Evolutionary conservation across 2,797 vertebrate genomes (phyloP).

Genomic region (Schizopygopsis pylzovi): DNA sequence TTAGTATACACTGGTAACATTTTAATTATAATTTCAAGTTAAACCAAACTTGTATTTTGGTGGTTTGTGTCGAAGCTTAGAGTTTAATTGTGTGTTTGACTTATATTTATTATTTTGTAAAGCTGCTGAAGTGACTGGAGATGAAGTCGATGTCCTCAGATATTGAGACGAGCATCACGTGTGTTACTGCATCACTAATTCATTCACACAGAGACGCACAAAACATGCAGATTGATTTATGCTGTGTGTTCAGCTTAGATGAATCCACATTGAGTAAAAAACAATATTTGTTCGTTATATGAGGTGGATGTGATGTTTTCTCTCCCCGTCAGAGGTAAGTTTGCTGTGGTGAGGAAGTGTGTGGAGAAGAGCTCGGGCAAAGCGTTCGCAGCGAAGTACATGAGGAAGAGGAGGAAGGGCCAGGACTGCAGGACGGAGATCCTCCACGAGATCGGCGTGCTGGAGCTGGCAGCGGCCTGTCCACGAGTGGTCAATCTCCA

Average conservation of each 20-base stretch:
- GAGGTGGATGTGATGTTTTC: not conserved
- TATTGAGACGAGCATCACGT: not conserved
- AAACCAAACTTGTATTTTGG: not conserved
- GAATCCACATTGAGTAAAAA: too few species aligned
- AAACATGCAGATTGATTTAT: not conserved
- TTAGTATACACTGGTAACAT: too few species aligned
- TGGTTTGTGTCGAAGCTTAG: not conserved
- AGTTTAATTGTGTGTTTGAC: too few species aligned
- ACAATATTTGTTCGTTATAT: too few species aligned
- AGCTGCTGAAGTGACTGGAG: not conserved
- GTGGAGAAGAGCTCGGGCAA: conserved; percentile 85
- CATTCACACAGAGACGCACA: not conserved
- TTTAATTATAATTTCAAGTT: too few species aligned
- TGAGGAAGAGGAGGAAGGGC: conserved; percentile 94
- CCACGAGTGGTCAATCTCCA: conserved; percentile 87
- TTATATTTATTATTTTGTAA: not conserved
- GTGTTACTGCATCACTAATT: not conserved
- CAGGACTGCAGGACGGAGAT: conserved; percentile 90
- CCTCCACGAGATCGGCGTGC: conserved; percentile 90
- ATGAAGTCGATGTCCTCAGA: not conserved
- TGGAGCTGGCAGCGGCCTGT: conserved; percentile 85
- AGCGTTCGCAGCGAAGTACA: conserved; percentile 93
- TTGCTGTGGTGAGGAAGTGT: conserved; percentile 92
- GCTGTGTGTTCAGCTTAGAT: not conserved
- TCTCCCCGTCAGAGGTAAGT: conserved; percentile 82